phyloP scores from a whole-genome alignment of 2,888 invertebrate genomes.

The Lithophane ornitopus region DNA sequence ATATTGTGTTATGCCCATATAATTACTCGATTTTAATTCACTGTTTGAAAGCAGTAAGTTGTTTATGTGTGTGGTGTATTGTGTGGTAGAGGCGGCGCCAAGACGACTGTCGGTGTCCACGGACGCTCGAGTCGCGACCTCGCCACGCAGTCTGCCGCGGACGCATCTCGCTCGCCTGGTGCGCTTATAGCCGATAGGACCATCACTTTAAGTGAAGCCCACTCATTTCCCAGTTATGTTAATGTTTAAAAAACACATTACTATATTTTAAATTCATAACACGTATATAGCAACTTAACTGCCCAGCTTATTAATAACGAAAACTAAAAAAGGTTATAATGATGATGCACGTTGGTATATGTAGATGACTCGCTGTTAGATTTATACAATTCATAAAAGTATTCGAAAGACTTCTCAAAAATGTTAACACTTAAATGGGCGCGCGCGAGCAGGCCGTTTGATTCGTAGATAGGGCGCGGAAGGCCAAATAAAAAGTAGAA shows the following conservation, averaged over 20 bases:
- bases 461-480: slow-evolving; percentile 90
- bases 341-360: slow-evolving; percentile 25
- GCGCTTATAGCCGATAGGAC: slow-evolving; percentile 73
- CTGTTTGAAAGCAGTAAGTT: slow-evolving; percentile 53
- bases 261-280: slow-evolving; percentile 34
- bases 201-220: slow-evolving; percentile 47
- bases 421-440: slow-evolving; percentile 88
- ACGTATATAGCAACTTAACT: slow-evolving; percentile 14
- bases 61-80: slow-evolving; percentile 61
- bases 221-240: slow-evolving; percentile 44
- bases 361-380: slow-evolving; percentile 50
- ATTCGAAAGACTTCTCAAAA: slow-evolving; percentile 78
- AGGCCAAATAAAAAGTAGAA: slow-evolving; percentile 90
- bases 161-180: slow-evolving; percentile 74
- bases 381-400: slow-evolving; percentile 71
- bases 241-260: slow-evolving; percentile 44
- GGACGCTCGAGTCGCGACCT: slow-evolving; percentile 67
- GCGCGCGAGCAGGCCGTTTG: slow-evolving; percentile 84
- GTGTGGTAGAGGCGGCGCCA: slow-evolving; percentile 79
- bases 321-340: slow-evolving; percentile 28
- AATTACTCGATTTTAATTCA: slow-evolving; percentile 22
- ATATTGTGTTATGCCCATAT: slow-evolving; percentile 18
- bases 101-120: slow-evolving; percentile 76
- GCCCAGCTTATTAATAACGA: slow-evolving; percentile 8
- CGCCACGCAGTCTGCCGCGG: slow-evolving; percentile 85